phyloP scores from a whole-genome alignment of 2,888 invertebrate species.

The Scaptodrosophila latifasciaeformis region DNA sequence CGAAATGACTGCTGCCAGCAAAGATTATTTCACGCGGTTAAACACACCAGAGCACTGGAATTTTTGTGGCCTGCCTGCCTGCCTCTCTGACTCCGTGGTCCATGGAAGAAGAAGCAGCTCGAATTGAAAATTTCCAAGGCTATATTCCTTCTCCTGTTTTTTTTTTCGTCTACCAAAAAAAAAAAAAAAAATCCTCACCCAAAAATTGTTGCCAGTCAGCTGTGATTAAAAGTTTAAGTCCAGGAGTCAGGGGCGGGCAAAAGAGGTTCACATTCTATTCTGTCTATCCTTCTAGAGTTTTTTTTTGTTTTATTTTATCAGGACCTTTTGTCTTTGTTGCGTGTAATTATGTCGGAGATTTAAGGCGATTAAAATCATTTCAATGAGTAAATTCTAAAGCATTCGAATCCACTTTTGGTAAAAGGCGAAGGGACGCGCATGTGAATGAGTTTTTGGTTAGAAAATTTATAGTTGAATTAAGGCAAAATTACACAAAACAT shows the following conservation, averaged over 20 bases:
- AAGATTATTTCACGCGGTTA: slow-evolving; percentile 70
- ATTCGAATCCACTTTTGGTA: no score
- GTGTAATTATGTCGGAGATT: slow-evolving; percentile 61
- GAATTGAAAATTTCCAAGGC: slow-evolving; percentile 35
- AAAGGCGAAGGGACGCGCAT: not conserved
- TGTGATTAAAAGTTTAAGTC: slow-evolving; percentile 47
- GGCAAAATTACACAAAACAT: no score
- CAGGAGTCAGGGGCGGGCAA: not conserved
- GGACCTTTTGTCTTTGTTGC: slow-evolving; percentile 49
- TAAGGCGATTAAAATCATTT: slow-evolving; percentile 51
- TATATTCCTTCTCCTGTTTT: no score
- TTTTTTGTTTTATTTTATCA: no score
- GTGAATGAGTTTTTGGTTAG: not conserved
- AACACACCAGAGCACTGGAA: slow-evolving; percentile 39
- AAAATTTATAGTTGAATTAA: not conserved
- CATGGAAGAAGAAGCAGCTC: slow-evolving; percentile 1
- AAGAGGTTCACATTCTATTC: no score
- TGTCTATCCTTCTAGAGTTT: no score
- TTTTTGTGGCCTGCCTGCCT: no score
- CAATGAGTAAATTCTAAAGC: not conserved
- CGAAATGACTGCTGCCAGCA: slow-evolving; percentile 51
- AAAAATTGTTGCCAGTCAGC: slow-evolving; percentile 54
- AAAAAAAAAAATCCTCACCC: slow-evolving; percentile 7
- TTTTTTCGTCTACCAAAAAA: no score
- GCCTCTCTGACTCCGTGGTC: not conserved